Evolutionary conservation across 2,888 invertebrate genomes (phyloP), one percentile per base, ranked within the genome.

Genomic region (Drosophila neonasuta): DNA sequence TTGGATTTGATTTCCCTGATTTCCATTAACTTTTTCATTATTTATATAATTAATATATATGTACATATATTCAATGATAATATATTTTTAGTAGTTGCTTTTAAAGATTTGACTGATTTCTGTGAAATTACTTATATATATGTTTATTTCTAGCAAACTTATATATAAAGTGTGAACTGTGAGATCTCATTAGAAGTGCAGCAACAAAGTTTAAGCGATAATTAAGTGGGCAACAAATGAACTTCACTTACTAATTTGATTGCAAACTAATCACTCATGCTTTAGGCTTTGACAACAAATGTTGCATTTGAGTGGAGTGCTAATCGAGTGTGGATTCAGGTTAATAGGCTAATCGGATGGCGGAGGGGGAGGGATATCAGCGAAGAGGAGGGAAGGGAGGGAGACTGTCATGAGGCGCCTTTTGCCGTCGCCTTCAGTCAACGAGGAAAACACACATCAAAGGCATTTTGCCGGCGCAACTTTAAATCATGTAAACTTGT

Each of bases 401-500:
- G 48, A 13, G 3, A 5, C n/a, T 9, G 29, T 4, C 11, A 9
- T 46, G 17, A 49, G 69, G 74, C 71, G 74, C 63, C 77, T 36
- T 36, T 56, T 51, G 45, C 48, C 15, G 41, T 39, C 17, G 61
- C 49, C 64, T 62, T 9, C 29, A 50, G 46, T 64, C 44, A 64
- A 60, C 57, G 54, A 46, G 49, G 56, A 41, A 36, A 58, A 29
- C 39, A 24, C 70, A 84, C 58, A 71, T 81, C 86, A 81, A 81
- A 87, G 86, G 45, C 52, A 4, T 32, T 67, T 59, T 56, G 74
- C 68, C 61, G 52, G 17, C 44, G 54, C 56, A 72, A 72, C 80
- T 71, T 70, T 68, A 79, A 82, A 85, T 87, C 81, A 73, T 79
- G 71, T 79, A 70, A 75, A 72, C 79, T 79, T 85, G 86, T 85